Base-by-base conservation (phyloP, 92 coral and sea anemone species). In the Montipora capitata region DNA sequence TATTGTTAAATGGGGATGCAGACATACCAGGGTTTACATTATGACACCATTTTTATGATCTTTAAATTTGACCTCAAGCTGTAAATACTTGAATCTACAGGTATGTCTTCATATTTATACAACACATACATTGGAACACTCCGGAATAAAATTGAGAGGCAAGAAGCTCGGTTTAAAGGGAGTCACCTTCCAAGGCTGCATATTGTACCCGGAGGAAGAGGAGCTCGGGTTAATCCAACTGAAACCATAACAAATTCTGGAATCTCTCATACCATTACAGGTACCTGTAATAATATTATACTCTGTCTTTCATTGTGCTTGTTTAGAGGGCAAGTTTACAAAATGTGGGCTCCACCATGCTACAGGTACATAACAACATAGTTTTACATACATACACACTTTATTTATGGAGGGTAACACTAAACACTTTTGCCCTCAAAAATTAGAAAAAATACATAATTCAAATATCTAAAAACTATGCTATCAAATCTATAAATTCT, bases 181-280 rank as follows among this genome's bases (percentile, higher is more conserved):
- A 89, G 48, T 63, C 91, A 92, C 43, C 75, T 91, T 40, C 83
- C 95, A n/a, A 79, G 88, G n/a, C 64, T 78, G 13, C 38, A 76
- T 6, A 43, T 85, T 12, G 40, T 82, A 49, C 90, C 94, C 7
- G 18, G 80, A 15, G 88, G 80, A 10, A 68, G 92, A 51, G 85
- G 81, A 52, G 77, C 83, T 39, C 88, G 87, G 41, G 79, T 90
- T 6, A 74, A 52, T 39, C 75, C 92, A 5, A 72, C 85, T 18
- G 72, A 82, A 44, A 57, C 90, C 3, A 61, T 87, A 18, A 76
- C 68, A 35, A 73, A 80, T 14, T 75, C 88, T 27, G 79, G 91
- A 16, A 93, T 95, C 81, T 91, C 96, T 71, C 98, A 95, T 20
- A 95, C 98, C 7, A 93, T 95, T 42, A 93, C 98, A 91, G 98